These are phyloP conservation scores for Montipora cactus DNA, from an alignment of 64 coral and sea anemone genomes.

Conservation along the genomic window DNA sequence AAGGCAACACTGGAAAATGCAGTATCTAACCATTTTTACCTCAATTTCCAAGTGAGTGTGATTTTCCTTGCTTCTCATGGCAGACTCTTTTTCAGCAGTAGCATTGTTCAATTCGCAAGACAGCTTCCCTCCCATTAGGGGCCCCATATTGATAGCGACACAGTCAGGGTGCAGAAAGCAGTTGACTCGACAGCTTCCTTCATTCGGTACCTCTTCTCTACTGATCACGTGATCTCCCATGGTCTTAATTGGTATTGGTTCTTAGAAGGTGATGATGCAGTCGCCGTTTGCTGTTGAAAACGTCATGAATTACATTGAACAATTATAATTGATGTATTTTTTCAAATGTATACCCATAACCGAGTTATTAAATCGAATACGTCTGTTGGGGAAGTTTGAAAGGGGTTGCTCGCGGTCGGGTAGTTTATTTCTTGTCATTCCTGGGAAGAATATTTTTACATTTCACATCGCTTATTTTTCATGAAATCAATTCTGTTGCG, in stretches of 20 bases:
- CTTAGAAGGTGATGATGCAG: neutral
- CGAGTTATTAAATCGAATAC: too few relatives aligned
- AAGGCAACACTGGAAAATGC: neutral
- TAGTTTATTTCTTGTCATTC: too few relatives aligned
- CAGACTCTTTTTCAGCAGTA: neutral
- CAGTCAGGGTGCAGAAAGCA: slow-evolving; percentile 8
- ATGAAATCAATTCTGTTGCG: too few relatives aligned
- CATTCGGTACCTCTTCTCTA: neutral
- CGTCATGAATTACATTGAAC: too few relatives aligned
- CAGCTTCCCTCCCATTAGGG: neutral
- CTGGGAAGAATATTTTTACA: too few relatives aligned
- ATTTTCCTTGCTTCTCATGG: neutral
- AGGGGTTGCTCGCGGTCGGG: too few relatives aligned
- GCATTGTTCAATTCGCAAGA: slow-evolving; percentile 6
- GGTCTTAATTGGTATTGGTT: neutral
- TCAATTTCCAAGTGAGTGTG: neutral
- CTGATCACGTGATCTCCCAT: neutral
- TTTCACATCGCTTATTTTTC: too few relatives aligned
- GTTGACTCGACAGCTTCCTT: neutral
- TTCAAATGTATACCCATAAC: too few relatives aligned
- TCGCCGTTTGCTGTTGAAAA: neutral
- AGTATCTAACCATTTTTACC: neutral
- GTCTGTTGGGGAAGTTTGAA: too few relatives aligned
- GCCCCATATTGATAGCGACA: slow-evolving; percentile 15
- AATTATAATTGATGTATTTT: too few relatives aligned